phyloP scores from a whole-genome alignment of 2,888 invertebrate genomes.

The Sinodicranocentrus sp. region DNA sequence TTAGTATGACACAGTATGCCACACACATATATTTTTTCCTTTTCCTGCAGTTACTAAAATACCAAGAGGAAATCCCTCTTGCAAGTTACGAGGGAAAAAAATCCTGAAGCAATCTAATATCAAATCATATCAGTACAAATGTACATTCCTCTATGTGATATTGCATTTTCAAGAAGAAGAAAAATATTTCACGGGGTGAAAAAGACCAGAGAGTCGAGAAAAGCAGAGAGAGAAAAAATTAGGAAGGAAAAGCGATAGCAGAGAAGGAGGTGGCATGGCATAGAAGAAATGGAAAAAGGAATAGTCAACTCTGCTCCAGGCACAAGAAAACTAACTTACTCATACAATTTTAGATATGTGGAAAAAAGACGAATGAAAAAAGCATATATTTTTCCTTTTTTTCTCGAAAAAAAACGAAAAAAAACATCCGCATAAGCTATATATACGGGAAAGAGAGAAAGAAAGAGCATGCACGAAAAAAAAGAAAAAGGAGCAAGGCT shows the following conservation, averaged over 20 bases:
- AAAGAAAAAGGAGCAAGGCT: conserved; percentile 66
- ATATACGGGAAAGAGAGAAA: conserved; percentile 29
- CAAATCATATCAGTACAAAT: not conserved
- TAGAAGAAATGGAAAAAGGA: conserved; percentile 46
- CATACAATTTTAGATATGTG: conserved; percentile 61
- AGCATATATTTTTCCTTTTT: conserved; percentile 1
- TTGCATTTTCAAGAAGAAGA: no score
- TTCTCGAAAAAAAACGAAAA: conserved; percentile 33
- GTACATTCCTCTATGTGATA: not conserved
- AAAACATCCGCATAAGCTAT: not conserved
- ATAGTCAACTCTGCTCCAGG: conserved; percentile 52
- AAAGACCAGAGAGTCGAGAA: not conserved
- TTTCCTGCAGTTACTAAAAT: not conserved
- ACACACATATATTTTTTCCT: conserved; percentile 1
- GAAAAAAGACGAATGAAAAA: conserved; percentile 23
- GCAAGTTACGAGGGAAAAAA: conserved; percentile 1
- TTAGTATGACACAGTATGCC: conserved; percentile 25
- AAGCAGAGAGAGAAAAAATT: conserved; percentile 32
- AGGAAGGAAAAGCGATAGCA: conserved; percentile 57
- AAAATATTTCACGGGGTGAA: not conserved
- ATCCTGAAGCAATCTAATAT: no score
- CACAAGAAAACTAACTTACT: conserved; percentile 57
- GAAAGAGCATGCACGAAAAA: conserved; percentile 55
- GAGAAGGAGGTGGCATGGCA: conserved; percentile 57
- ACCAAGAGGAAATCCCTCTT: not conserved